phyloP scores from a whole-genome alignment of 2,113 vertebrate species.

The Epinephelus fuscoguttatus region DNA sequence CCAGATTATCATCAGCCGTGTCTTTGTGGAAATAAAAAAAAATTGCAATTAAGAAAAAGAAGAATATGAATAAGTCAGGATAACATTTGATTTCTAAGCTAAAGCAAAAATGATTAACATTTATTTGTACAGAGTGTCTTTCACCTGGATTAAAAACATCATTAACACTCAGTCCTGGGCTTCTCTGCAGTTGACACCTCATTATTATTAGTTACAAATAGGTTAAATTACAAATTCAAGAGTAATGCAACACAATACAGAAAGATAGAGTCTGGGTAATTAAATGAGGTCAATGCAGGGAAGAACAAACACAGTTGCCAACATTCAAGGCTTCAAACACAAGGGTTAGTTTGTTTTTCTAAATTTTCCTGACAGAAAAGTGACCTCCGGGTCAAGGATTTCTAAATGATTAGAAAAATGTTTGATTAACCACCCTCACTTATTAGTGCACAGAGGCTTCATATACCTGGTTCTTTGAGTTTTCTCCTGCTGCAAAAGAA shows the following conservation, averaged over 20 bases:
- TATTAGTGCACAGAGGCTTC: no score
- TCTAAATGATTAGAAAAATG: no score
- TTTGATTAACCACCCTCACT: no score
- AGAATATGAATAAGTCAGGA: background rate
- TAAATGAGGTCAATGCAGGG: background rate
- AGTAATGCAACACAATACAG: constrained; percentile 2
- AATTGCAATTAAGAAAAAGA: background rate
- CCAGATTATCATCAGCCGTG: background rate
- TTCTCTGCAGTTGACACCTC: background rate
- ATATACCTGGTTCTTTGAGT: no score
- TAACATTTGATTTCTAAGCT: background rate
- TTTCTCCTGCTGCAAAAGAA: no score
- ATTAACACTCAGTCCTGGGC: background rate
- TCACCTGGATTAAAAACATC: constrained; percentile 27
- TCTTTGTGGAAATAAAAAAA: background rate
- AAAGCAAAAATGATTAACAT: constrained; percentile 6
- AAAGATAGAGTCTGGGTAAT: background rate
- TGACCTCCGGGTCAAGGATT: background rate
- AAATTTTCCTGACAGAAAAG: no score
- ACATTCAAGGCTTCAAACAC: background rate
- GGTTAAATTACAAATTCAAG: constrained; percentile 20
- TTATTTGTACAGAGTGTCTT: background rate
- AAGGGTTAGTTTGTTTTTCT: background rate
- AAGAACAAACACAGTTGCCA: no score
- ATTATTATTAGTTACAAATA: constrained; percentile 15